phyloP scores from a whole-genome alignment of 2,888 invertebrate species.

The Aleiodes leptofemur region DNA sequence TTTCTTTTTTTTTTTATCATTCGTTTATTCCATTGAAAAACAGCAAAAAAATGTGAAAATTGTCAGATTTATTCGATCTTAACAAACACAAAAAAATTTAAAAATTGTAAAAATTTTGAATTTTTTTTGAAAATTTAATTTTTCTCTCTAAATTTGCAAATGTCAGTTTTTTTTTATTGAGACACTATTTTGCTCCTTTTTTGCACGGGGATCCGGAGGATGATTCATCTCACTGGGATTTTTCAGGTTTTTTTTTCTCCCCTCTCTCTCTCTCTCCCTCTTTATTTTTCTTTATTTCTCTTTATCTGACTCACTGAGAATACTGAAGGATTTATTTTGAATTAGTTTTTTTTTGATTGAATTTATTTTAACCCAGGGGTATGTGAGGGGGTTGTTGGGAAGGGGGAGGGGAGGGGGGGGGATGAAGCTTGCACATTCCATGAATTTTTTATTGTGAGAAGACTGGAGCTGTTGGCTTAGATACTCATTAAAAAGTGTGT shows the following conservation, averaged over 20 bases:
- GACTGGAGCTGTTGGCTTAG: constrained; percentile 16
- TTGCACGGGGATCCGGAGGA: neutral
- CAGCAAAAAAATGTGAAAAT: too few species aligned
- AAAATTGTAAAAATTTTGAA: neutral
- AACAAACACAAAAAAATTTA: too few species aligned
- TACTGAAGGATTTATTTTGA: neutral
- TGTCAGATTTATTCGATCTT: too few species aligned
- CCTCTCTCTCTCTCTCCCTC: neutral
- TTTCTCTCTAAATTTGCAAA: neutral
- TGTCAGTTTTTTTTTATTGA: constrained; percentile 2
- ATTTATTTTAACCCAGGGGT: neutral
- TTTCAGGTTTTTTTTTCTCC: constrained; percentile 17
- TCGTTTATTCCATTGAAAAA: neutral
- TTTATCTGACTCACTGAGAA: too few species aligned
- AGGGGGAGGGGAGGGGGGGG: neutral
- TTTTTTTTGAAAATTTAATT: neutral
- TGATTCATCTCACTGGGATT: constrained; percentile 11
- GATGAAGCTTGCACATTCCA: constrained; percentile 22
- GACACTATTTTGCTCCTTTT: constrained; percentile 2
- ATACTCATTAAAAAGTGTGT: constrained; percentile 28
- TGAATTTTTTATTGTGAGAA: constrained; percentile 17
- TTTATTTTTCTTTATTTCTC: neutral
- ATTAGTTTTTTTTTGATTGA: neutral
- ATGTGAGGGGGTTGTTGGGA: neutral
- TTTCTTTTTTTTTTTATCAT: too few species aligned